These are phyloP conservation scores for Nemopilema nomurai DNA, from an alignment of 30 jellyfish, hydroid and myxozoan genomes.

Conservation along the genomic window DNA sequence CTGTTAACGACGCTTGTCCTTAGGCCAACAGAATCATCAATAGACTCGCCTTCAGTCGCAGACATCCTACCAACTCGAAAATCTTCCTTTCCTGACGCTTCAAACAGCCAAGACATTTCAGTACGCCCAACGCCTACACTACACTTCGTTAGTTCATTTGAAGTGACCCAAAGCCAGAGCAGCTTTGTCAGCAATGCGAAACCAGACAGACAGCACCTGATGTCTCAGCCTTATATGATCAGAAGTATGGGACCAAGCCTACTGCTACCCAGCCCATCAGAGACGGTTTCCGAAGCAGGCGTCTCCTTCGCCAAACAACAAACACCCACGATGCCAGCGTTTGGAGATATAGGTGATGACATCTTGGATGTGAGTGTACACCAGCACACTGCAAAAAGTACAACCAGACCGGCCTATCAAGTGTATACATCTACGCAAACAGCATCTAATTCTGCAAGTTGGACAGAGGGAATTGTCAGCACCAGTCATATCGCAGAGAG, in stretches of 20 bases:
- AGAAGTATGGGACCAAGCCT: not conserved
- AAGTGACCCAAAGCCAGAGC: no score
- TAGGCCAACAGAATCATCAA: no score
- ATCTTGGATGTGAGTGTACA: not conserved
- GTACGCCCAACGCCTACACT: no score
- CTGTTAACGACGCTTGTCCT: no score
- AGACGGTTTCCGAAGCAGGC: not conserved
- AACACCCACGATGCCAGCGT: slow-evolving; percentile 65
- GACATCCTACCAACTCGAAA: no score
- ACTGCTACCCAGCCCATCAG: not conserved
- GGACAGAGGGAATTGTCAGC: no score
- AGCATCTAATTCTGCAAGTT: not conserved
- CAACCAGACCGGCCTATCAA: not conserved
- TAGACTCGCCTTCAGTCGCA: no score
- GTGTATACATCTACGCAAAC: not conserved
- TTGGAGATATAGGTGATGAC: slow-evolving; percentile 57
- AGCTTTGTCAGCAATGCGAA: not conserved
- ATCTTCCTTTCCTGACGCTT: no score
- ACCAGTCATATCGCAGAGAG: no score
- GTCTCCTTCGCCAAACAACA: not conserved
- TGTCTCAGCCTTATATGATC: not conserved
- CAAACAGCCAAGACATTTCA: no score
- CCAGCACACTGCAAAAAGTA: not conserved
- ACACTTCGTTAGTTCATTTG: no score
- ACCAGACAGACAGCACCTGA: not conserved